Base-by-base conservation (phyloP, 2,113 vertebrate species). In the Prietella phreatophila region DNA sequence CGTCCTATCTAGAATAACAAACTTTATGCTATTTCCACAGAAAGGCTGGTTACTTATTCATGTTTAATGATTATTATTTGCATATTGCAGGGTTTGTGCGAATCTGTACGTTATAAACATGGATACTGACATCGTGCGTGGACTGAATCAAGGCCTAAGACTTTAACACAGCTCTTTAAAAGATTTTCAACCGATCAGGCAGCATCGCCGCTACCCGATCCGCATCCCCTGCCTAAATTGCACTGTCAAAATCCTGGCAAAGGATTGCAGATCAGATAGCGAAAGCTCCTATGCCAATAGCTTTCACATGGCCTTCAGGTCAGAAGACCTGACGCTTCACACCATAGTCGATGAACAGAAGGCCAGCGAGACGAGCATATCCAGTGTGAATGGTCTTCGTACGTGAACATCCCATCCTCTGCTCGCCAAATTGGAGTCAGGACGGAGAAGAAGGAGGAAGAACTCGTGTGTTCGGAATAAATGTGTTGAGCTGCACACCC, bases 311-410 rank as follows among this genome's bases (percentile, higher is more conserved):
- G 47, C 50, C 42, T 50, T 50, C 42, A 78, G 20, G 39, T 82
- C 76, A 33, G 76, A 17, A 75, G 80, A 61, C 71, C 25, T 69
- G 47, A 50, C 47, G 8, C 47, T 50, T 50, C 47, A 50, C 47
- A 60, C 65, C 25, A 13, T 8, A 36, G 33, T 71, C 17, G 67
- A 71, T 36, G 67, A 71, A 20, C 14, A 33, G 33, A 69, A 89
- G 71, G 71, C 87, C 11, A 79, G 53, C 39, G 30, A 81, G 83
- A 84, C 27, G 27, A 80, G 53, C 27, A 30, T 55, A 50, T 88
- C 84, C 84, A 84, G 80, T 61, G 69, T 75, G 76, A 79, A 55
- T 17, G 47, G 27, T 8, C 27, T 17, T 17, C 25, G 7, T n/a
- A 4, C 4, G 47, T 0, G 47, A 50, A 50, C 17, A 25, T n/a